Conservation (phyloP, 2,888 invertebrate species). For the Synergus itoensis region DNA sequence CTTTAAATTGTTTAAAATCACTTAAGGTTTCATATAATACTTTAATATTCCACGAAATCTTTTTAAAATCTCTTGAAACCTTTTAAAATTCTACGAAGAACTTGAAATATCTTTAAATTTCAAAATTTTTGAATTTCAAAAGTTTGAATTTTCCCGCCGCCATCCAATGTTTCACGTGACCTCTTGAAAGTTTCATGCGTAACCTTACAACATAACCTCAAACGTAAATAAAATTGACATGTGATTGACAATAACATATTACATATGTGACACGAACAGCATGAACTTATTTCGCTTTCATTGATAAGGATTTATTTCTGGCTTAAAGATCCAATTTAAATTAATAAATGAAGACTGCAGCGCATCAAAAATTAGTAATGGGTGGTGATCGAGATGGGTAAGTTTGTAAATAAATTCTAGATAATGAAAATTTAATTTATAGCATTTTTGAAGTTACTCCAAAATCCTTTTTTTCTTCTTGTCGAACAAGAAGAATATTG, state of each 20-base stretch:
- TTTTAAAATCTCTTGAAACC: too few species aligned
- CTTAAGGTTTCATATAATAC: too few species aligned
- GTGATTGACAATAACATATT: too few species aligned
- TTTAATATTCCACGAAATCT: too few species aligned
- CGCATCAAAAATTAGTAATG: constrained; percentile 57
- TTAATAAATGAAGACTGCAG: constrained; percentile 50
- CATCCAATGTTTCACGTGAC: too few species aligned
- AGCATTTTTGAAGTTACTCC: background rate
- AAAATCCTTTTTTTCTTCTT: background rate
- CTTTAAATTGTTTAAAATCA: too few species aligned
- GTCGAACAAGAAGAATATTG: background rate
- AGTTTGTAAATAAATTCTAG: background rate
- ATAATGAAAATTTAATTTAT: background rate
- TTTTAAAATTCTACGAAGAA: too few species aligned
- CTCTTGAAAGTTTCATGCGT: too few species aligned
- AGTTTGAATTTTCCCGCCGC: too few species aligned
- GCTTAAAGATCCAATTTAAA: background rate
- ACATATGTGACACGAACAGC: too few species aligned
- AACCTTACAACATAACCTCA: background rate
- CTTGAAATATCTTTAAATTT: too few species aligned
- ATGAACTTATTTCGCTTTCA: background rate
- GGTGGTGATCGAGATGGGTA: constrained; percentile 54
- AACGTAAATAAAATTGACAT: background rate
- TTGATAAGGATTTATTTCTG: background rate
- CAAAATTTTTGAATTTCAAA: too few species aligned